Evolutionary conservation across 2,888 invertebrate species (phyloP).

Genomic region (Mythimna pallens): DNA sequence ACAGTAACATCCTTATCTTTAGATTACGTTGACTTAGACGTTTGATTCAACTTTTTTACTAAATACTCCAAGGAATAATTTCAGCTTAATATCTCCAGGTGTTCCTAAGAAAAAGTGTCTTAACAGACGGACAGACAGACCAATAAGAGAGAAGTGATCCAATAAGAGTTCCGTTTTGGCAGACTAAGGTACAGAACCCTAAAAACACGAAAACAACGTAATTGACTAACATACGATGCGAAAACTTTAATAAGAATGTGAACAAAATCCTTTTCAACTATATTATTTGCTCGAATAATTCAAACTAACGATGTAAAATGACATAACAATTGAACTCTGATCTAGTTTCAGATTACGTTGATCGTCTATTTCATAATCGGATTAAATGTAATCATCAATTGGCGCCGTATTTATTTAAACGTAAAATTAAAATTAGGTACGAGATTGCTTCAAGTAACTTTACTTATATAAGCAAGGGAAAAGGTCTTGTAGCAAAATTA

Average conservation of each 20-base stretch:
- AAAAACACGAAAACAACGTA: neutral
- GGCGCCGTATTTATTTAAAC: constrained; percentile 31
- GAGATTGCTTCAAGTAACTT: constrained; percentile 21
- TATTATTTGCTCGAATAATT: neutral
- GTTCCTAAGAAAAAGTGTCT: too few species aligned
- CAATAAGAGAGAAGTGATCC: too few species aligned
- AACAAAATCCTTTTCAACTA: constrained; percentile 1
- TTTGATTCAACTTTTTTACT: too few species aligned
- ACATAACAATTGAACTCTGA: constrained; percentile 33
- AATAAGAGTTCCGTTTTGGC: too few species aligned
- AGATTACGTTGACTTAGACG: too few species aligned
- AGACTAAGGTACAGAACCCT: too few species aligned
- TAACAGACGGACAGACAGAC: too few species aligned
- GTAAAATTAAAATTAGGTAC: constrained; percentile 40
- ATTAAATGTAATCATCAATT: constrained; percentile 34
- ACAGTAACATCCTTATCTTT: too few species aligned
- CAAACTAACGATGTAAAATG: constrained; percentile 23
- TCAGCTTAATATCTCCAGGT: too few species aligned
- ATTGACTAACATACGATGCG: neutral
- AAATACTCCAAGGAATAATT: too few species aligned
- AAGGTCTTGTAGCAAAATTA: constrained; percentile 10
- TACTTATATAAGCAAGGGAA: constrained; percentile 37
- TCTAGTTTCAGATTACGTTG: constrained; percentile 21
- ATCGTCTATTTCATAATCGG: constrained; percentile 39
- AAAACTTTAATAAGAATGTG: neutral